Conservation (phyloP, 2,888 invertebrate genomes). For the Oxycera nigricornis region DNA sequence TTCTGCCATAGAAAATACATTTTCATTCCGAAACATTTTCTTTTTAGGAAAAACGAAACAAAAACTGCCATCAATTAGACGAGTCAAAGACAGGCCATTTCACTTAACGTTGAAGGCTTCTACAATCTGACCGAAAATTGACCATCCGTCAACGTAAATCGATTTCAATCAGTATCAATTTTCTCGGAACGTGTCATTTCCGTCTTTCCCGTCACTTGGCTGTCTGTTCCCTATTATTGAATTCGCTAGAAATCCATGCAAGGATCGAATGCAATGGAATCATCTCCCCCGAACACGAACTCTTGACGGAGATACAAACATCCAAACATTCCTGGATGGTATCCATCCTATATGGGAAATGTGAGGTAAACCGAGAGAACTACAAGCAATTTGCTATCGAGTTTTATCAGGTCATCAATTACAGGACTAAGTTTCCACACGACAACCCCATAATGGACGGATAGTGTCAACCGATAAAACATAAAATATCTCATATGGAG, state of each 20-base stretch:
- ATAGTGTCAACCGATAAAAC: constrained; percentile 47
- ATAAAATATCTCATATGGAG: constrained; percentile 45
- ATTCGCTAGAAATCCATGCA: constrained; percentile 26
- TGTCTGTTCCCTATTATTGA: constrained; percentile 25
- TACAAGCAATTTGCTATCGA: constrained; percentile 43
- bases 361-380: constrained; percentile 35
- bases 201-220: neutral
- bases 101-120: constrained; percentile 18
- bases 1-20: too few species aligned
- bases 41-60: too few species aligned
- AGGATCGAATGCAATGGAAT: constrained; percentile 22
- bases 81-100: constrained; percentile 22
- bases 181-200: constrained; percentile 34
- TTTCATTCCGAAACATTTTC: too few species aligned
- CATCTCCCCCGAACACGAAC: neutral
- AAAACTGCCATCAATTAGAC: neutral
- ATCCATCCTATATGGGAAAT: neutral
- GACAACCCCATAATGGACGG: constrained; percentile 47
- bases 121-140: constrained; percentile 19
- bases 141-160: constrained; percentile 27
- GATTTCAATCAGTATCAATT: constrained; percentile 40
- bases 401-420: constrained; percentile 46
- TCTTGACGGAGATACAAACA: neutral
- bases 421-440: constrained; percentile 45
- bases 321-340: neutral